These are phyloP conservation scores for Zaprionus lachaisei DNA, from an alignment of 1,140 invertebrate genomes.

Conservation along the genomic window DNA sequence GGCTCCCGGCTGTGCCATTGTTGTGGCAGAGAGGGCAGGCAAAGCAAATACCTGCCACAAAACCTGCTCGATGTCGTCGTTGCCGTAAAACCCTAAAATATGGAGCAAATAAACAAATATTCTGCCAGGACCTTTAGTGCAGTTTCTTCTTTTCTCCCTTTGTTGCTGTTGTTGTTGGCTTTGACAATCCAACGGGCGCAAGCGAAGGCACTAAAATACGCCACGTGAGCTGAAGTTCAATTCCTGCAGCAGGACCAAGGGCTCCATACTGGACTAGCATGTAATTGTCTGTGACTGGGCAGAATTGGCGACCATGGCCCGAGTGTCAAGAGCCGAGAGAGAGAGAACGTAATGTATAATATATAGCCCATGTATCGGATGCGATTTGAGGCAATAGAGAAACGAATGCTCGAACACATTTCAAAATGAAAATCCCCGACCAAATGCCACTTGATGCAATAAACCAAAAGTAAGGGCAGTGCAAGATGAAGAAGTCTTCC, in stretches of 20 bases:
- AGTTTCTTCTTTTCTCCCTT: slow-evolving; percentile 5
- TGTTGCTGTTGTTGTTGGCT: slow-evolving; percentile 15
- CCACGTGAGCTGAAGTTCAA: slow-evolving; percentile 81
- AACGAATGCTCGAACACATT: slow-evolving; percentile 68
- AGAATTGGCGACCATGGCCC: slow-evolving; percentile 40
- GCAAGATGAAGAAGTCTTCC: slow-evolving; percentile 9
- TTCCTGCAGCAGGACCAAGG: slow-evolving; percentile 35
- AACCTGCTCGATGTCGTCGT: slow-evolving; percentile 77
- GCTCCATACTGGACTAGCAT: slow-evolving; percentile 52
- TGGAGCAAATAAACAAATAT: slow-evolving; percentile 83
- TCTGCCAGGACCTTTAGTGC: slow-evolving; percentile 53
- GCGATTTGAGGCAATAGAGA: slow-evolving; percentile 69
- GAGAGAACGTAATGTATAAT: slow-evolving; percentile 68
- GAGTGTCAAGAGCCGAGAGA: slow-evolving; percentile 12
- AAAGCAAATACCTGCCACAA: slow-evolving; percentile 73
- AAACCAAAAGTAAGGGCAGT: slow-evolving; percentile 66
- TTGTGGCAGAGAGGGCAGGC: slow-evolving; percentile 33
- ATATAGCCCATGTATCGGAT: slow-evolving; percentile 71
- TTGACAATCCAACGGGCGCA: slow-evolving; percentile 37
- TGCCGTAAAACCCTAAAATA: slow-evolving; percentile 78
- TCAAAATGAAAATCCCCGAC: slow-evolving; percentile 79
- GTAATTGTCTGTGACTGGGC: slow-evolving; percentile 77
- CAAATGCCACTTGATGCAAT: slow-evolving; percentile 83
- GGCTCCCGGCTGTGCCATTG: slow-evolving; percentile 11
- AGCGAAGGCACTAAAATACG: slow-evolving; percentile 71